Conservation (phyloP, 2,888 invertebrate species). For the Dermolepida albohirtum region DNA sequence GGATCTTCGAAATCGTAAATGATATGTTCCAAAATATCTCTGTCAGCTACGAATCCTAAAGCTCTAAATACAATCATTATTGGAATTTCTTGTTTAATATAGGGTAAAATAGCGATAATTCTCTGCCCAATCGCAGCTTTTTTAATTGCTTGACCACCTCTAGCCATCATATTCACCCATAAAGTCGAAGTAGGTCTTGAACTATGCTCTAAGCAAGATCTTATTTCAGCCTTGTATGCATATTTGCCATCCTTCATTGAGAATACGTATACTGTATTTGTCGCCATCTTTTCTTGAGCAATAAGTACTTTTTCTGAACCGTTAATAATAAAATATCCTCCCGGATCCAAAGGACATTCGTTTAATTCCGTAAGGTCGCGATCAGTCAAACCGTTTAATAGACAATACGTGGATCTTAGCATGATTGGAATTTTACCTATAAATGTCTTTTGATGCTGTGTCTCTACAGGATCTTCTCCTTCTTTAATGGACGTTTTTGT, state of each 20-base stretch:
- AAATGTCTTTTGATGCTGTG: slow-evolving; percentile 81
- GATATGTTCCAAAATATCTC: slow-evolving; percentile 99
- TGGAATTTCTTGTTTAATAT: slow-evolving; percentile 99
- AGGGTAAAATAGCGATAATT: slow-evolving; percentile 97
- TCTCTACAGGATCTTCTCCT: slow-evolving; percentile 88
- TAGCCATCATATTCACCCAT: slow-evolving; percentile 99
- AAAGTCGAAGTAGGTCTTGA: slow-evolving; percentile 97
- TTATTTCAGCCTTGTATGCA: slow-evolving; percentile 97
- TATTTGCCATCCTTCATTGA: slow-evolving; percentile 99
- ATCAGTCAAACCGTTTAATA: slow-evolving; percentile 94
- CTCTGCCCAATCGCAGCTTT: slow-evolving; percentile 99
- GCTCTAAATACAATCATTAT: slow-evolving; percentile 99
- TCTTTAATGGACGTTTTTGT: slow-evolving; percentile 95
- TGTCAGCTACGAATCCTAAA: slow-evolving; percentile 94
- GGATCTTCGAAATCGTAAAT: slow-evolving; percentile 99
- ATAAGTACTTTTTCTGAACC: slow-evolving; percentile 95
- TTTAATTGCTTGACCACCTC: slow-evolving; percentile 98
- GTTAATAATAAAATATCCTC: slow-evolving; percentile 99
- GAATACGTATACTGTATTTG: slow-evolving; percentile 99
- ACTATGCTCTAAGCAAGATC: slow-evolving; percentile 93
- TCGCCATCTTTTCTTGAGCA: slow-evolving; percentile 99
- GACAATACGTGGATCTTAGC: slow-evolving; percentile 97
- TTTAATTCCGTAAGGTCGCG: slow-evolving; percentile 99
- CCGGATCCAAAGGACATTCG: slow-evolving; percentile 99
- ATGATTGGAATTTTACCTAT: slow-evolving; percentile 98